Conservation (phyloP, 64 coral and sea anemone species). For the Montipora efflorescens region DNA sequence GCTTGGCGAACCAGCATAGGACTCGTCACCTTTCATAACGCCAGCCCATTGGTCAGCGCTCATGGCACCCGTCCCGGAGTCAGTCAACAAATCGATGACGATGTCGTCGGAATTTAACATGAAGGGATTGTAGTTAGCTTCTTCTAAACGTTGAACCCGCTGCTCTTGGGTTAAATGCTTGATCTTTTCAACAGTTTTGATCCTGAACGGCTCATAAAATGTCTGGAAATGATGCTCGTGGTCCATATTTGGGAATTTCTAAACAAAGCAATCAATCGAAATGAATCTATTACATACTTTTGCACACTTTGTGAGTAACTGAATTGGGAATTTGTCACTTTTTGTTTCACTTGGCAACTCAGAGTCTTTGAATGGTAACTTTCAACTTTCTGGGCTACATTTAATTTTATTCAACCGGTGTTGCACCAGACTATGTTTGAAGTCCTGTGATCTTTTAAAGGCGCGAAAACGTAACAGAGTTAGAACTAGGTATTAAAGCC, state of each 20-base stretch:
- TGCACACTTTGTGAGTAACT: no score
- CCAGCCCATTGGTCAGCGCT: conserved; percentile 70
- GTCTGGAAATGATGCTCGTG: conserved; percentile 14
- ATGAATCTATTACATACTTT: neutral
- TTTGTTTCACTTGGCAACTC: no score
- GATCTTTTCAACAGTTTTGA: conserved; percentile 74
- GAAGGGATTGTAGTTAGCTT: conserved; percentile 71
- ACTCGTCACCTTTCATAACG: conserved; percentile 72
- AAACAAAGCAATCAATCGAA: neutral
- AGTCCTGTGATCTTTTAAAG: no score
- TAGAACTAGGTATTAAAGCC: no score
- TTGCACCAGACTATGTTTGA: no score
- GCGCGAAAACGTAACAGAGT: no score
- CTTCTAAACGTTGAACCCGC: conserved; percentile 38
- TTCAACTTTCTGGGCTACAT: no score
- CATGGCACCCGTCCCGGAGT: conserved; percentile 78
- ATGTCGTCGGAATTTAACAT: conserved; percentile 66
- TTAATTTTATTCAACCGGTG: no score
- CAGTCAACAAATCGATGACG: conserved; percentile 68
- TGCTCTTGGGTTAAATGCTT: conserved; percentile 38
- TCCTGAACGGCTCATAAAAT: conserved; percentile 64
- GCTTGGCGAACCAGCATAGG: conserved; percentile 76
- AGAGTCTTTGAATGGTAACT: no score
- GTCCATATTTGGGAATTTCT: conserved; percentile 22
- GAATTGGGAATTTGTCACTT: no score